A percentile compares a stretch with the other conserved stretches of the same genome.
phyloP scores from a whole-genome alignment of 2,113 vertebrate genomes.

The Corynorhinus townsendii region DNA sequence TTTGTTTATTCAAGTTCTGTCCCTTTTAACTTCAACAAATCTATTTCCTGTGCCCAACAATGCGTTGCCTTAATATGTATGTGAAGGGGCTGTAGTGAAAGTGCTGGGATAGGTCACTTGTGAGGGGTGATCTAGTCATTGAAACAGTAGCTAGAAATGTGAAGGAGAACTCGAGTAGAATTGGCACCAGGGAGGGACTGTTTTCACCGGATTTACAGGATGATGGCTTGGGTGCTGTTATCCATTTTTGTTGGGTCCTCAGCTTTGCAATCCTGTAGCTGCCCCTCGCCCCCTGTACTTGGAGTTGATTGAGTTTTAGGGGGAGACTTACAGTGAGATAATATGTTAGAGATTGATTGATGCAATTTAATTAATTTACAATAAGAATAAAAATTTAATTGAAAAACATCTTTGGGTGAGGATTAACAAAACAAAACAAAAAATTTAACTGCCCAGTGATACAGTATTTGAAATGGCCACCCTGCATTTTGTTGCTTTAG shows the following conservation, averaged over 20 bases:
- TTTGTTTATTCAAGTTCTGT: conserved; percentile 24
- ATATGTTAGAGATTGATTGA: background rate
- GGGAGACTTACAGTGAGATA: background rate
- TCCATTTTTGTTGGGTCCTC: background rate
- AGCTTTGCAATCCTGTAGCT: background rate
- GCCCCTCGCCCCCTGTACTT: background rate
- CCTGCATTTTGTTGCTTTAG: background rate
- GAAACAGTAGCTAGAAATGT: background rate
- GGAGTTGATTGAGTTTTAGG: conserved; percentile 19
- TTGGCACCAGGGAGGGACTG: background rate
- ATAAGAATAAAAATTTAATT: background rate
- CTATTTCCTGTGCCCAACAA: background rate
- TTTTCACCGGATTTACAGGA: background rate
- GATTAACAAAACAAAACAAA: too few species aligned
- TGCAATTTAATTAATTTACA: conserved; percentile 20
- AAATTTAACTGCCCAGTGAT: background rate
- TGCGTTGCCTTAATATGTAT: background rate
- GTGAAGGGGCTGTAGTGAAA: background rate
- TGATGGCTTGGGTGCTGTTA: background rate
- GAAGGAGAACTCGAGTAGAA: background rate
- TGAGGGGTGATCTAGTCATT: background rate
- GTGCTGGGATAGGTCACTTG: background rate
- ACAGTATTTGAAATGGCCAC: background rate
- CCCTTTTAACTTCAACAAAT: conserved; percentile 8
- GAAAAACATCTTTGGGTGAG: too few species aligned